A percentile compares a stretch with the other conserved stretches of the same genome.
These are phyloP conservation scores for Pandemis cinnamomeana DNA, from an alignment of 2,888 invertebrate species.

Conservation along the genomic window DNA sequence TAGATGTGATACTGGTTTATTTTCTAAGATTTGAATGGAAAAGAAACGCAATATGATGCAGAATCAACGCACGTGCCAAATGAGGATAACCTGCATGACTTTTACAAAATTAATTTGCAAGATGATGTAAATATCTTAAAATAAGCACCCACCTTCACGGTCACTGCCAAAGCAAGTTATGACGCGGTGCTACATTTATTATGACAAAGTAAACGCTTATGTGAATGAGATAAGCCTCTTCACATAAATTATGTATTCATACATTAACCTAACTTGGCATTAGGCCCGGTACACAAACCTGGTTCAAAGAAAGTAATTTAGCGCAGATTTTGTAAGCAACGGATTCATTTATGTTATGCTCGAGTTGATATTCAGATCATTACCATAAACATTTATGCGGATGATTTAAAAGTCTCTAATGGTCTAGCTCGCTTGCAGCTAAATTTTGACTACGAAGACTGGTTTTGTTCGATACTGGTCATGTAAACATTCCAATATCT, in stretches of 20 bases:
- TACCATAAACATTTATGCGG: background rate
- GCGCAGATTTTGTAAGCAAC: background rate
- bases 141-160: slow-evolving; percentile 31
- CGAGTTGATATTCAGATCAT: background rate
- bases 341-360: background rate
- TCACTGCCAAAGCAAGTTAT: slow-evolving; percentile 38
- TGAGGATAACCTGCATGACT: background rate
- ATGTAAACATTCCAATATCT: slow-evolving; percentile 12
- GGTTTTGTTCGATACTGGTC: slow-evolving; percentile 4
- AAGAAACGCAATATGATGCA: background rate
- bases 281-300: slow-evolving; percentile 13
- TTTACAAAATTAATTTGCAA: slow-evolving; percentile 12
- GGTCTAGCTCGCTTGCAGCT: background rate
- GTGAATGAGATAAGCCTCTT: slow-evolving; percentile 35
- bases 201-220: slow-evolving; percentile 40
- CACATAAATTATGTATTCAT: slow-evolving; percentile 36
- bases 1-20: background rate
- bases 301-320: slow-evolving; percentile 3
- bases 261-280: slow-evolving; percentile 36
- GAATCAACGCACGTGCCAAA: background rate
- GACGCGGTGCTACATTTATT: slow-evolving; percentile 38
- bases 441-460: background rate
- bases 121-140: slow-evolving; percentile 35
- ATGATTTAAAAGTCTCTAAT: background rate
- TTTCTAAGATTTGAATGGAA: background rate